Evolutionary conservation across 2,113 vertebrate species (phyloP).

Genomic region (Mormyrus lacerda): DNA sequence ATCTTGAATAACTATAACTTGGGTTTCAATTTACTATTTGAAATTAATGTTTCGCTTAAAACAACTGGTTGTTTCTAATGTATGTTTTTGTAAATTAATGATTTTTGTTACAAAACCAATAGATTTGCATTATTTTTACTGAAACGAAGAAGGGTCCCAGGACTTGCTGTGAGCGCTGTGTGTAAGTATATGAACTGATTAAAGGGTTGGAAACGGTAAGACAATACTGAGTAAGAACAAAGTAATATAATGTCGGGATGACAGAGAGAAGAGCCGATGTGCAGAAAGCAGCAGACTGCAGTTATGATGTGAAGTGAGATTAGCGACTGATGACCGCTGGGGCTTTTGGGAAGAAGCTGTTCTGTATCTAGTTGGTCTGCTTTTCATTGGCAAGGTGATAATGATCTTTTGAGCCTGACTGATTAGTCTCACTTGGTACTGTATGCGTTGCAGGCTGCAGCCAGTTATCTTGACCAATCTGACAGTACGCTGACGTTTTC

Average conservation of each 20-base stretch:
- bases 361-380: neutral
- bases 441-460: neutral
- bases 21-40: neutral
- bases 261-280: neutral
- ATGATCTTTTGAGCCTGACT: neutral
- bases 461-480: neutral
- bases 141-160: neutral
- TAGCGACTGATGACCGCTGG: neutral
- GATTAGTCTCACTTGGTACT: neutral
- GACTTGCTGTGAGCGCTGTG: neutral
- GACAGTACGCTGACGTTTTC: neutral
- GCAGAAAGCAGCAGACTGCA: neutral
- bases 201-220: neutral
- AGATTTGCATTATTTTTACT: neutral
- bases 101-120: neutral
- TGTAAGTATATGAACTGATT: neutral
- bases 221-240: neutral
- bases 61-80: neutral
- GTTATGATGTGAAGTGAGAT: neutral
- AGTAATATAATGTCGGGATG: neutral
- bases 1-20: neutral
- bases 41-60: neutral
- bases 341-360: neutral
- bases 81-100: neutral
- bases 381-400: neutral